Conservation (phyloP, 1,140 invertebrate genomes). For the Daktulosphaira vitifoliae region DNA sequence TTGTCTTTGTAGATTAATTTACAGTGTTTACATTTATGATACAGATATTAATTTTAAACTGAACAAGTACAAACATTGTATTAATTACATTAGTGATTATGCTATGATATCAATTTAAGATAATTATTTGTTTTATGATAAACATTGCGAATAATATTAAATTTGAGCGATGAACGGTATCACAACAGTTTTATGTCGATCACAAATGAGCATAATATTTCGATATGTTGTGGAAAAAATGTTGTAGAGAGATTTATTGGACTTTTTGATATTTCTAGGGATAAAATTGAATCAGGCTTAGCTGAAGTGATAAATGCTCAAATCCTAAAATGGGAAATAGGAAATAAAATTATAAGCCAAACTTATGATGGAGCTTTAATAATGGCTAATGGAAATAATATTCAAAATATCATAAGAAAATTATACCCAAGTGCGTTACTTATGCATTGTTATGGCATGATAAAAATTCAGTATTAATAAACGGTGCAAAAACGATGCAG, state of each 20-base stretch:
- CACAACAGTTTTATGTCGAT: too few species aligned
- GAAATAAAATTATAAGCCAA: constrained; percentile 34
- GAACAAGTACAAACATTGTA: too few species aligned
- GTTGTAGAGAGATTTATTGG: constrained; percentile 47
- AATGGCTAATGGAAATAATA: constrained; percentile 32
- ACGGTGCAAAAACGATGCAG: constrained; percentile 12
- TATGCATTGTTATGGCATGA: constrained; percentile 37
- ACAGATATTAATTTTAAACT: too few species aligned
- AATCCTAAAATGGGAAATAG: not conserved
- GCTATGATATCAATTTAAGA: too few species aligned
- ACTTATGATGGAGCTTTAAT: constrained; percentile 36
- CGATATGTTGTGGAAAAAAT: constrained; percentile 51
- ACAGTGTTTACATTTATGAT: too few species aligned
- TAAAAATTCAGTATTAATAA: constrained; percentile 38
- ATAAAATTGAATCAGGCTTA: constrained; percentile 5
- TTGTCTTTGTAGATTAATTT: too few species aligned
- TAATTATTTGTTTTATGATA: too few species aligned
- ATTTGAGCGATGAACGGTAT: too few species aligned
- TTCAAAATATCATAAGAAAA: too few species aligned
- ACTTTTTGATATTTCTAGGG: constrained; percentile 16
- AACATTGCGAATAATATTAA: too few species aligned
- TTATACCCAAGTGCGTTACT: constrained; percentile 34
- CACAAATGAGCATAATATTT: constrained; percentile 40
- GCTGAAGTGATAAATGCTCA: not conserved
- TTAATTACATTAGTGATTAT: too few species aligned